Evolutionary conservation across 2,113 vertebrate species (phyloP), one percentile per base, ranked within the genome.

Genomic region (Nothocercus nigrocapillus): DNA sequence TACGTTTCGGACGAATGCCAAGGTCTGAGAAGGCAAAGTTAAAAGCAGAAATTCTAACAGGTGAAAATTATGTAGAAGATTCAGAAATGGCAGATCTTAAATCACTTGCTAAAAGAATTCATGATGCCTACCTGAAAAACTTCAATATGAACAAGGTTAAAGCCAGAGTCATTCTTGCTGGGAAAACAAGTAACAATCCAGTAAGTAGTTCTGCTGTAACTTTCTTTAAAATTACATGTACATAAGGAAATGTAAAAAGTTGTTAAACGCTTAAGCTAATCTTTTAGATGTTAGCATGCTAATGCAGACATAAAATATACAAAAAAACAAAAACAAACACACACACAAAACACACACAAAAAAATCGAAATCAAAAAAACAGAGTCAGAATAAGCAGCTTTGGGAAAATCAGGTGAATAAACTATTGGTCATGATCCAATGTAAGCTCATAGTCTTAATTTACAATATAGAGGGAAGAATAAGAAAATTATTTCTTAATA

Each of bases 61-160:
- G 98, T 74, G 99, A 99, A 47, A 98, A 96, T 30, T 98, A 98
- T 19, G 78, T 98, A 16, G 98, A 98, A 78, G 98, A 99, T 92
- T 98, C 99, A 4, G 98, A 98, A 86, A 90, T 98, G 5, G 98
- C 99, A 9, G 99, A 99, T 96, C 99, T 99, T 95, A 99, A 98
- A 94, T 99, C 98, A 8, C 98, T 99, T 56, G 99, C 99, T 96
- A 98, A 98, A 96, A 98, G 98, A 90, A 99, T 99, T 95, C 98
- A 99, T 9, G 99, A 99, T 79, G 99, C 99, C 92, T 99, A 99
- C 98, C 96, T 99, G 97, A 99, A 99, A 98, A 99, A 99, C 98
- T 99, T 99, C 97, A 99, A 98, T 94, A 99, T 99, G 99, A 99
- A 99, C 98, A 99, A 99, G 97, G 98, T 98, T 93, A 99, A 99